These are phyloP conservation scores for Centropristis striata DNA, from an alignment of 2,113 vertebrate species.

Conservation along the genomic window DNA sequence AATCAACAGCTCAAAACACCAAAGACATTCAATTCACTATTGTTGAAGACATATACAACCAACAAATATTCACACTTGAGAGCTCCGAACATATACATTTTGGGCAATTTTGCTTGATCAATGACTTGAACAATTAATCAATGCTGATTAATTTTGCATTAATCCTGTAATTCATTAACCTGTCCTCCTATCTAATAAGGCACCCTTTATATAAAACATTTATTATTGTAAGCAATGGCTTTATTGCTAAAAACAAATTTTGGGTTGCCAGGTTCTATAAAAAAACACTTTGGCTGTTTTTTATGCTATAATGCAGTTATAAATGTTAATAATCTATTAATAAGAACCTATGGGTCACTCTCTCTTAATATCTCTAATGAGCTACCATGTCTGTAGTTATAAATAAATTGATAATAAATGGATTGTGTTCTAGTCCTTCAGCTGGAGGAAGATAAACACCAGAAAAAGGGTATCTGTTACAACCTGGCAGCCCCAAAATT, in stretches of 20 bases:
- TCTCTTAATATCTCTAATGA: not conserved
- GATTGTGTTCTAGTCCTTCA: not conserved
- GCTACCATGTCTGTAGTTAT: not conserved
- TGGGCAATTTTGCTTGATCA: not conserved
- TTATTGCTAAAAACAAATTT: not conserved
- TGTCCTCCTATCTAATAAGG: not conserved
- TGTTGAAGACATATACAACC: not conserved
- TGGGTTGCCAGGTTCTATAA: conserved; percentile 7
- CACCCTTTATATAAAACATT: not conserved
- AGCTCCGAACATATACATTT: not conserved
- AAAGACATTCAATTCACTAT: not conserved
- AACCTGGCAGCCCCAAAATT: not conserved
- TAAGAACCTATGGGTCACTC: not conserved
- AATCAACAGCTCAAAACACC: not conserved
- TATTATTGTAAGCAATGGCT: not conserved
- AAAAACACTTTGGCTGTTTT: not conserved
- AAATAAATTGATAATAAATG: not conserved
- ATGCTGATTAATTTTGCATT: not conserved
- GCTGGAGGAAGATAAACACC: not conserved
- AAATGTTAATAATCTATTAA: not conserved
- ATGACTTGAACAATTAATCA: not conserved
- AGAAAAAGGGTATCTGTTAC: not conserved
- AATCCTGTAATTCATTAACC: not conserved
- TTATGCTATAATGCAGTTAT: not conserved
- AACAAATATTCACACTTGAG: not conserved